Conservation (phyloP, 2,888 invertebrate species). For the Megaustenia siamemsis region DNA sequence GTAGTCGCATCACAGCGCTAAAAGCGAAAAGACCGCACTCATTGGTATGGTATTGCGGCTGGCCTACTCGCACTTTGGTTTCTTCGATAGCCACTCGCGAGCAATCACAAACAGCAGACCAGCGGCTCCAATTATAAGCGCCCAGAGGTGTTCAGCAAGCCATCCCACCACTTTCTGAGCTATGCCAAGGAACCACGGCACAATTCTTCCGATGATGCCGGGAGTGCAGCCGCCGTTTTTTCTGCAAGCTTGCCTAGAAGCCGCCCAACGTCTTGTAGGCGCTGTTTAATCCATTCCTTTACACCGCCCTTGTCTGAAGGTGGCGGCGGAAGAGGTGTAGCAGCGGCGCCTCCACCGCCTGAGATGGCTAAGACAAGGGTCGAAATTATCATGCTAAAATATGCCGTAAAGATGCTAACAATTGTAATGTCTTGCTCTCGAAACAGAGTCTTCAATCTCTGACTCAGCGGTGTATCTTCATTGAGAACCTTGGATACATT, state of each 20-base stretch:
- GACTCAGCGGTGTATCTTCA: conserved; percentile 18
- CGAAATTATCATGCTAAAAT: background rate
- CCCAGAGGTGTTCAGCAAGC: conserved; percentile 8
- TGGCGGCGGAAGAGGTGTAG: background rate
- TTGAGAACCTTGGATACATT: background rate
- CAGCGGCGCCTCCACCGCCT: background rate
- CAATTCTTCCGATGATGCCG: conserved; percentile 21
- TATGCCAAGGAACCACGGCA: background rate
- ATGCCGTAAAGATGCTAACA: conserved; percentile 14
- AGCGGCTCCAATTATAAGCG: background rate
- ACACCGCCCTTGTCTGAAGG: background rate
- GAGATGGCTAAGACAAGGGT: background rate
- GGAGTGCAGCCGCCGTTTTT: conserved; percentile 13
- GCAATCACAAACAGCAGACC: background rate
- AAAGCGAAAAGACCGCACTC: background rate
- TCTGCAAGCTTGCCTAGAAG: background rate
- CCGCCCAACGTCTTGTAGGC: background rate
- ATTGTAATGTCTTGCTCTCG: background rate
- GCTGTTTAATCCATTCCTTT: conserved; percentile 10
- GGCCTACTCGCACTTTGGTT: background rate
- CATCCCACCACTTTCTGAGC: background rate
- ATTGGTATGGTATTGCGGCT: background rate
- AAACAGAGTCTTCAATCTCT: conserved; percentile 17
- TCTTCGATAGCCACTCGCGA: background rate
- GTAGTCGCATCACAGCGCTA: background rate